phyloP scores from a whole-genome alignment of 2,113 vertebrate genomes.

The Stegostoma tigrinum region DNA sequence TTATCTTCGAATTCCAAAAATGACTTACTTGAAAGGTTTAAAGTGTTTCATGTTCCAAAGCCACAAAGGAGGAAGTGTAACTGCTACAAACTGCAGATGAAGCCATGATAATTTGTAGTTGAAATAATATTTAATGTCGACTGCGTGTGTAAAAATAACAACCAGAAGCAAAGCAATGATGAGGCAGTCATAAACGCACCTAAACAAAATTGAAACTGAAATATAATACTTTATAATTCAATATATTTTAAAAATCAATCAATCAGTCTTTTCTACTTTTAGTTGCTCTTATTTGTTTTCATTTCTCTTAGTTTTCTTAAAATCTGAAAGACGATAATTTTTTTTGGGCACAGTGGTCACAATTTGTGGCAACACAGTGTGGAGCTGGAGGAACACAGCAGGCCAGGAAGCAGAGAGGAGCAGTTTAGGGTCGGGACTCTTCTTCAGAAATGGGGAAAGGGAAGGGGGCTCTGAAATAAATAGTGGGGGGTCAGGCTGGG shows the following conservation, averaged over 20 bases:
- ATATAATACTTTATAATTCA: background rate
- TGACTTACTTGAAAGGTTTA: slow-evolving; percentile 16
- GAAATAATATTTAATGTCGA: background rate
- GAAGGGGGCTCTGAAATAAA: too few species aligned
- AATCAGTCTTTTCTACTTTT: background rate
- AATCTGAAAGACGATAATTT: background rate
- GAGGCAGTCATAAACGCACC: background rate
- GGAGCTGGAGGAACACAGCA: too few species aligned
- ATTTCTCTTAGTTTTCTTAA: background rate
- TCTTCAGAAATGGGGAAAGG: too few species aligned
- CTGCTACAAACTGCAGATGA: background rate
- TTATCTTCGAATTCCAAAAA: background rate
- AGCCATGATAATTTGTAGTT: background rate
- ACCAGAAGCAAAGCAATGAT: slow-evolving; percentile 2
- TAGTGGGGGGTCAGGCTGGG: too few species aligned
- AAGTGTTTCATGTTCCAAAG: slow-evolving; percentile 26
- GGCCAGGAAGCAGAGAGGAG: too few species aligned
- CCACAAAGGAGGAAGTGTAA: slow-evolving; percentile 23
- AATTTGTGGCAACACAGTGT: too few species aligned
- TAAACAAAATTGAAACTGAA: slow-evolving; percentile 13
- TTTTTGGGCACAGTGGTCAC: too few species aligned
- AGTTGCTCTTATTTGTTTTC: background rate
- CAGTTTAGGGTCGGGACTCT: too few species aligned
- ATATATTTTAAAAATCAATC: background rate
- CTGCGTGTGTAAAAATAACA: background rate